Evolutionary conservation across 2,113 vertebrate species (phyloP), one percentile per base, ranked within the genome.

Genomic region (Chauna torquata): DNA sequence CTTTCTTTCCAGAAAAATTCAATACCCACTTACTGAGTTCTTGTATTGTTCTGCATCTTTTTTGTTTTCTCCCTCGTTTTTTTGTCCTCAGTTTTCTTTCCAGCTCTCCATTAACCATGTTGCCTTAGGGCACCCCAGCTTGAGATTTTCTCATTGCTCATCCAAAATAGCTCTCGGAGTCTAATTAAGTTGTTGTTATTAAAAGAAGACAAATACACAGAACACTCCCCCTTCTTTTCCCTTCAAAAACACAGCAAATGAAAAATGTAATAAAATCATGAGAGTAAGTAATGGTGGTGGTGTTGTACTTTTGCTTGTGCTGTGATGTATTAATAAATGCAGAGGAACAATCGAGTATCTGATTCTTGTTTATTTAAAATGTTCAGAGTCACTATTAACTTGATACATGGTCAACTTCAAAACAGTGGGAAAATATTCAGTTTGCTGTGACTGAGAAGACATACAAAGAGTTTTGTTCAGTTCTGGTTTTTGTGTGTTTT

Each of bases 101-200:
- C n/a, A 94, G 38, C 57, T 74, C 38, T 90, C 61, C 57, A 82
- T 40, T 20, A 82, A 44, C 79, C 3, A 0, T 44, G 58, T 23
- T 79, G 89, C 91, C 81, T 82, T 54, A 87, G 61, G 89, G 83
- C n/a, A 61, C 36, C 38, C 44, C 65, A 91, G 28, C 65, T 92
- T 76, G 77, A 82, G 38, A 16, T 77, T 85, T 76, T 82, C 40
- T 91, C 44, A 12, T 61, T 92, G 61, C 78, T 96, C 34, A 76
- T 91, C 47, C 52, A 57, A 87, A 85, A 77, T 16, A 77, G 44
- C 58, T 86, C 90, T 92, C 76, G 58, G 40, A 86, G 64, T 66
- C 54, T 90, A 88, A 94, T 97, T 82, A 90, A 94, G 79, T 80
- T 12, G 38, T 95, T 90, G 3, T 95, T 86, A 44, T 40, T 94